phyloP scores from a whole-genome alignment of 2,888 invertebrate genomes.

The Cheilosia impressa region DNA sequence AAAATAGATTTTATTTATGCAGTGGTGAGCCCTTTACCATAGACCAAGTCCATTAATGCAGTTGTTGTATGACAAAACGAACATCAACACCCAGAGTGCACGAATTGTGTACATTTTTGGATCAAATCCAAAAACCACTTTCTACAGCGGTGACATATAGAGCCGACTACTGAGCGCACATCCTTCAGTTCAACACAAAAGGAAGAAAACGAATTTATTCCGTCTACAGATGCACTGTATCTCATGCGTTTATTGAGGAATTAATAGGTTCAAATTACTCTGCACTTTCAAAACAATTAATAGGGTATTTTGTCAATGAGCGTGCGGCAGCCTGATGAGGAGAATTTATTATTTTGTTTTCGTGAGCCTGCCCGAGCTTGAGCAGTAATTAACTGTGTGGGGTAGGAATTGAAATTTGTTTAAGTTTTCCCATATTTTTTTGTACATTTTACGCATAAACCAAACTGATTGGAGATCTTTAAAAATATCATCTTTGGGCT shows the following conservation, averaged over 20 bases:
- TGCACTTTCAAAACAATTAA: slow-evolving; percentile 67
- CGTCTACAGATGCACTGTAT: slow-evolving; percentile 16
- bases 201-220: slow-evolving; percentile 35
- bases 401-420: no score
- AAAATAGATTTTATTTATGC: not conserved
- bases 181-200: slow-evolving; percentile 34
- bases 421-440: no score
- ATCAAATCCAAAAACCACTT: slow-evolving; percentile 72
- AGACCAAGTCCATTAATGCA: not conserved
- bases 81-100: slow-evolving; percentile 11
- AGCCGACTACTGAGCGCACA: slow-evolving; percentile 16
- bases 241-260: slow-evolving; percentile 40
- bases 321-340: slow-evolving; percentile 38
- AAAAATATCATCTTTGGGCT: not conserved
- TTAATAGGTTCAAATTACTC: slow-evolving; percentile 73
- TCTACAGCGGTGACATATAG: slow-evolving; percentile 32
- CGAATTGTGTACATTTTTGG: slow-evolving; percentile 39
- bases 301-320: slow-evolving; percentile 67
- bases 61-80: not conserved
- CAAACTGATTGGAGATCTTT: no score
- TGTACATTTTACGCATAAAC: no score
- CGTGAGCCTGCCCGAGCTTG: not conserved
- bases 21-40: not conserved
- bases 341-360: slow-evolving; percentile 40
- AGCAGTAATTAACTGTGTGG: not conserved